phyloP scores from a whole-genome alignment of 2,797 vertebrate genomes.

The Poecilia wingei region DNA sequence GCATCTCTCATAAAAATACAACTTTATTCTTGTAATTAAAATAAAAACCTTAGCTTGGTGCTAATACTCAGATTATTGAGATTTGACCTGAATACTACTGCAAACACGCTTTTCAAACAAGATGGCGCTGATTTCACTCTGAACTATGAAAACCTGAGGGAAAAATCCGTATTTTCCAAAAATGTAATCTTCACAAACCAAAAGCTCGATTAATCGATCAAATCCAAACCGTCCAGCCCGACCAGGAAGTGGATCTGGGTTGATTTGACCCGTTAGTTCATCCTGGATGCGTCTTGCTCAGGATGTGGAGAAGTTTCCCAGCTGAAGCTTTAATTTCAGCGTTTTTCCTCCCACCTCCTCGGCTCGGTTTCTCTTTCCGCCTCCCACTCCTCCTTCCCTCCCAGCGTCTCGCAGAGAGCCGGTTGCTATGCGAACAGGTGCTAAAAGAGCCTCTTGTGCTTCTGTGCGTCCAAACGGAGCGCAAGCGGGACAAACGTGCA shows the following conservation, averaged over 20 bases:
- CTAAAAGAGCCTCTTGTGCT: constrained; percentile 53
- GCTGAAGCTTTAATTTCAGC: not conserved
- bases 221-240: too few species aligned
- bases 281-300: not conserved
- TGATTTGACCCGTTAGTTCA: not conserved
- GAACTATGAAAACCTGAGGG: too few species aligned
- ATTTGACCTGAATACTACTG: too few species aligned
- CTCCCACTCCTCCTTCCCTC: constrained; percentile 41
- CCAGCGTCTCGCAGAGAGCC: constrained; percentile 46
- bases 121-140: too few species aligned
- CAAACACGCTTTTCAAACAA: too few species aligned
- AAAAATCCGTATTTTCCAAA: too few species aligned
- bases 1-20: too few species aligned
- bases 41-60: too few species aligned
- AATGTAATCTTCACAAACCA: too few species aligned
- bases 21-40: too few species aligned
- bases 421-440: constrained; percentile 81
- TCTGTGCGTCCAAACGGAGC: not conserved
- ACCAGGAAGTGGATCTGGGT: not conserved
- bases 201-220: too few species aligned
- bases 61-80: too few species aligned
- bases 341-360: constrained; percentile 18
- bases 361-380: constrained; percentile 11
- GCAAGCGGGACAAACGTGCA: not conserved
- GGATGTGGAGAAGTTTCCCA: not conserved